Conservation (phyloP, 2,888 invertebrate genomes). For the Ashinkailepas kermadecensis region DNA sequence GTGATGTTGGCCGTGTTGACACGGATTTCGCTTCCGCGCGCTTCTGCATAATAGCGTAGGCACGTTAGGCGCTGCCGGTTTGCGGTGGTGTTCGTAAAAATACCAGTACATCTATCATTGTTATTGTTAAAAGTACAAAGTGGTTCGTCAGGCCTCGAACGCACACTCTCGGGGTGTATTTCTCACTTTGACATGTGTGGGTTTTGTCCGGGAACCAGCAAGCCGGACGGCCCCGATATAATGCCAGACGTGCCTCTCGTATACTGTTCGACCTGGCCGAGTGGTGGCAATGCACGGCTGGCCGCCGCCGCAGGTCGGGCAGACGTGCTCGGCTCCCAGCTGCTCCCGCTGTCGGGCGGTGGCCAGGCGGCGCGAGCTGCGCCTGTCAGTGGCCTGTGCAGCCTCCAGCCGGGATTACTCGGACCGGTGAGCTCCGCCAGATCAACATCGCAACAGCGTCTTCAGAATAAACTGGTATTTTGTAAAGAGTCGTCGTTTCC, state of each 20-base stretch:
- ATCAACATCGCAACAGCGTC: neutral
- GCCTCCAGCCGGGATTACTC: no score
- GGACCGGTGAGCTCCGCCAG: no score
- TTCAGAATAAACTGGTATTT: constrained; percentile 18
- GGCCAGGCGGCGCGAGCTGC: neutral
- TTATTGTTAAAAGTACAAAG: constrained; percentile 21
- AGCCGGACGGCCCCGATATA: neutral
- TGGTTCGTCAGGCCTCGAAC: neutral
- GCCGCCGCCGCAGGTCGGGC: neutral
- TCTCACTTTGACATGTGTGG: neutral
- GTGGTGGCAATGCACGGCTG: neutral
- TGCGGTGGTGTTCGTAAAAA: neutral
- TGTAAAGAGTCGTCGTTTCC: neutral
- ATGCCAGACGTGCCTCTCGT: neutral
- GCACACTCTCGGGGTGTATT: neutral
- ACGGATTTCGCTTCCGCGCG: constrained; percentile 5
- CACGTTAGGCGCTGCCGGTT: neutral
- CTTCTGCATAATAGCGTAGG: constrained; percentile 7
- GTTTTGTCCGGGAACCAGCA: neutral
- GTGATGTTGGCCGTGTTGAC: no score
- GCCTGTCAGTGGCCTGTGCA: no score
- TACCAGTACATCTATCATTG: constrained; percentile 15
- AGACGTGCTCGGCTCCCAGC: neutral
- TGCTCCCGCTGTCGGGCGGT: neutral
- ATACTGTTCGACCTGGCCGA: neutral